Percentiles rank a stretch among this genome's conserved stretches.
Evolutionary conservation across 2,888 invertebrate genomes (phyloP).

Genomic region (Standfussiana lucernea): DNA sequence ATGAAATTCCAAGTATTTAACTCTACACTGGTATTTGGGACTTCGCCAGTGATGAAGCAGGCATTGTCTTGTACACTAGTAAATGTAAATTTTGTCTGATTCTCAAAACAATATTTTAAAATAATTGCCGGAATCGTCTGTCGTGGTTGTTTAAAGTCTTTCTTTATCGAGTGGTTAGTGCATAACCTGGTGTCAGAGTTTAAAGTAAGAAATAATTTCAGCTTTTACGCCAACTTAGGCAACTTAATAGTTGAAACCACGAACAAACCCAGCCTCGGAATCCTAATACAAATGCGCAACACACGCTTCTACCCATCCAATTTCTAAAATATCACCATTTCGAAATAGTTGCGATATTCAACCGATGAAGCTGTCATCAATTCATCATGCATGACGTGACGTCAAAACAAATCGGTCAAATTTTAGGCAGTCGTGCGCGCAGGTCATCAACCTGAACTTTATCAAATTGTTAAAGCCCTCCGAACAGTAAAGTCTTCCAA

Average conservation of each 20-base stretch:
- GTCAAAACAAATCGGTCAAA: constrained; percentile 82
- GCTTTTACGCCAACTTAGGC: not conserved
- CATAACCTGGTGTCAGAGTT: too few relatives aligned
- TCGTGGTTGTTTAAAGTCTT: not conserved
- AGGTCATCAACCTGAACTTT: constrained; percentile 86
- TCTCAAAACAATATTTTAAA: constrained; percentile 43
- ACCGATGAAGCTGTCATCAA: constrained; percentile 52
- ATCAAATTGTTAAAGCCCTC: constrained; percentile 83
- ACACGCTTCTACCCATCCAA: not conserved
- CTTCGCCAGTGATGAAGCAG: constrained; percentile 60
- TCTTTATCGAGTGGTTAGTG: too few relatives aligned
- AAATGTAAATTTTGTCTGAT: constrained; percentile 50
- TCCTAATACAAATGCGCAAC: constrained; percentile 1
- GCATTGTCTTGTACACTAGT: constrained; percentile 60
- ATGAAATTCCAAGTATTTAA: constrained; percentile 75
- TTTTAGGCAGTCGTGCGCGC: constrained; percentile 85
- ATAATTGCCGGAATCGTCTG: constrained; percentile 7
- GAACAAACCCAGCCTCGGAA: not conserved
- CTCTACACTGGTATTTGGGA: constrained; percentile 63
- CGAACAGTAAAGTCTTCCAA: constrained; percentile 59
- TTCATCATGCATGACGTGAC: constrained; percentile 45
- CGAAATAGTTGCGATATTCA: constrained; percentile 30
- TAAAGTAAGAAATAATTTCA: not conserved
- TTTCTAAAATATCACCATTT: constrained; percentile 23
- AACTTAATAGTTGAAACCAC: not conserved